Evolutionary conservation across 2,888 invertebrate genomes (phyloP).

Genomic region (Himalopsyche anomala): DNA sequence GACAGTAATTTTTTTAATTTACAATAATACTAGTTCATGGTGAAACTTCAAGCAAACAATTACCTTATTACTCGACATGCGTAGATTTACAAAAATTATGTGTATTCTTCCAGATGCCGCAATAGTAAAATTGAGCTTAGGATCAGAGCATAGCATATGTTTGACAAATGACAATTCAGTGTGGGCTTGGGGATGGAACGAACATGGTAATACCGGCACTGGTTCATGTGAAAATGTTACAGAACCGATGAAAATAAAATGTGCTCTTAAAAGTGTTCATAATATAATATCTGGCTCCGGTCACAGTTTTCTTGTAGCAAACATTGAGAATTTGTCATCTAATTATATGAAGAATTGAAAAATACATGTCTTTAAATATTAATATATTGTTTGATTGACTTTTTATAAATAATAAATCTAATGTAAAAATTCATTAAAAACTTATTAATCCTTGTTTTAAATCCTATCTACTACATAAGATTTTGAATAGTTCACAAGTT

Average conservation of each 20-base stretch:
- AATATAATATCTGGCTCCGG: conserved; percentile 74
- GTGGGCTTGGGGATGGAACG: conserved; percentile 93
- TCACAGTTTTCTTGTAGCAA: conserved; percentile 70
- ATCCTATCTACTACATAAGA: too few relatives aligned
- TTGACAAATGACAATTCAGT: conserved; percentile 80
- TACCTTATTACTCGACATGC: too few relatives aligned
- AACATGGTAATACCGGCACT: conserved; percentile 90
- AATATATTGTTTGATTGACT: neutral
- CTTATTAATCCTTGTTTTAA: too few relatives aligned
- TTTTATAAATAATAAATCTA: neutral
- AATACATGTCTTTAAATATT: neutral
- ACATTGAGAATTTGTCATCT: neutral
- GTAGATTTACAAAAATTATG: too few relatives aligned
- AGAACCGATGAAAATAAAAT: conserved; percentile 65
- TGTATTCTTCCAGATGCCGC: conserved; percentile 69
- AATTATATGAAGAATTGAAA: neutral
- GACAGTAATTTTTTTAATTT: too few relatives aligned
- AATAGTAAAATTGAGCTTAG: conserved; percentile 80
- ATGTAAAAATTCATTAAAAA: too few relatives aligned
- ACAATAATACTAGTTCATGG: too few relatives aligned
- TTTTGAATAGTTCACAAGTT: too few relatives aligned
- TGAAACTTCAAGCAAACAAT: too few relatives aligned
- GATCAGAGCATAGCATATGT: conserved; percentile 88
- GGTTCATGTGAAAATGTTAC: conserved; percentile 68
- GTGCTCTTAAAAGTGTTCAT: conserved; percentile 70